Base-by-base conservation (phyloP, 2,113 vertebrate species). In the Panthera uncia region DNA sequence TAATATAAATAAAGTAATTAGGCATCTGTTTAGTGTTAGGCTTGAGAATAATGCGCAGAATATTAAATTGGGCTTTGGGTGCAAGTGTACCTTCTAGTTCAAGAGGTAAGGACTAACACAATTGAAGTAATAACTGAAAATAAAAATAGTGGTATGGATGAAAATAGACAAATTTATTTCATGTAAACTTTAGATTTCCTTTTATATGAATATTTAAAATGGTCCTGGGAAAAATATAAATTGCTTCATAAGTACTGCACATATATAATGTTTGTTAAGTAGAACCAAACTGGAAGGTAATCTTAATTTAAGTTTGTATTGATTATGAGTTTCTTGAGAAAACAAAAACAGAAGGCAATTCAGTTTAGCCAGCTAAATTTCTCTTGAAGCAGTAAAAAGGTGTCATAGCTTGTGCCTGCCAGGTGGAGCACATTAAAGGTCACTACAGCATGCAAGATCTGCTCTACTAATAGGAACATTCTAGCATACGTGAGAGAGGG, bases 371-470 rank as follows among this genome's bases (percentile, higher is more conserved):
- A 88, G 92, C n/a, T 80, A 95, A 48, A 71, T 84, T 96, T 96
- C 52, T 95, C 50, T 93, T 66, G 93, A 73, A 97, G 89, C 27
- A 93, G 63, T 73, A 79, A 71, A 82, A 97, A 86, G 52, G 45
- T 86, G 38, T 79, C 89, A 68, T 10, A 89, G 50, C 68, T 94
- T 94, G 19, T 81, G 94, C 63, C 74, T 98, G 84, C 80, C 95
- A 96, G 95, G 50, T 97, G 52, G 76, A 97, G 9, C 85, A 78
- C 33, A 95, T 96, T 91, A 98, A 97, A 96, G 83, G 89, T 96
- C 84, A 92, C 23, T 68, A 74, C 45, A 90, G 76, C 68, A 61
- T 23, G 13, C 3, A 8, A 71, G 68, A 52, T 71, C 41, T 73
- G 50, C 12, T 83, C 27, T 36, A 91, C 36, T 93, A 80, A 14